Evolutionary conservation across 1,140 invertebrate genomes (phyloP).

Genomic region (Plectrocnemia conspersa): DNA sequence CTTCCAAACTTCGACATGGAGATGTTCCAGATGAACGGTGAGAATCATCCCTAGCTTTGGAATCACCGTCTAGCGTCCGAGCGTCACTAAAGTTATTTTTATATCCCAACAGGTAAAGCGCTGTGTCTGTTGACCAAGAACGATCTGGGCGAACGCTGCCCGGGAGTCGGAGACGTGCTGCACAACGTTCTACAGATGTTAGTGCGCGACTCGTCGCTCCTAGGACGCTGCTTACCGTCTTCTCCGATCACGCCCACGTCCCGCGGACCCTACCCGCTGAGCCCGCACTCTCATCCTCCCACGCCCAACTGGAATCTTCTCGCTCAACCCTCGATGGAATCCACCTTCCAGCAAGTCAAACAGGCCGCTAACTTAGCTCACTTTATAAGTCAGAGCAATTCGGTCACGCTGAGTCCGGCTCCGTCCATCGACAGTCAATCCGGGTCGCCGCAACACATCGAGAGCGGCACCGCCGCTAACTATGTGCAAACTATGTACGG

Average conservation of each 20-base stretch:
- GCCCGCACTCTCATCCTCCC: slow-evolving; percentile 71
- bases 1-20: slow-evolving; percentile 87
- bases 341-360: slow-evolving; percentile 54
- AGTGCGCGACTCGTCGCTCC: slow-evolving; percentile 70
- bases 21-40: slow-evolving; percentile 96
- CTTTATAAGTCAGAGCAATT: slow-evolving; percentile 65
- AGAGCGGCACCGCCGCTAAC: slow-evolving; percentile 74
- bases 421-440: slow-evolving; percentile 83
- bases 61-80: not conserved
- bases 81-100: slow-evolving; percentile 11
- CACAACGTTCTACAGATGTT: slow-evolving; percentile 90
- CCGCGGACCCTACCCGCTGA: slow-evolving; percentile 68
- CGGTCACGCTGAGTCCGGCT: slow-evolving; percentile 83
- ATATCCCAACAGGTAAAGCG: slow-evolving; percentile 68
- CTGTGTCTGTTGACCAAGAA: slow-evolving; percentile 83
- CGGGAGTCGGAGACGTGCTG: slow-evolving; percentile 86
- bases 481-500: slow-evolving; percentile 66
- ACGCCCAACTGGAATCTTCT: slow-evolving; percentile 70
- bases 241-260: slow-evolving; percentile 80
- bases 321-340: slow-evolving; percentile 56
- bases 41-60: slow-evolving; percentile 34
- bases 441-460: slow-evolving; percentile 73
- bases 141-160: slow-evolving; percentile 85
- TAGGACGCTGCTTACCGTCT: slow-evolving; percentile 71
- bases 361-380: slow-evolving; percentile 59